Percentiles rank a stretch among this genome's conserved stretches.
These are phyloP conservation scores for Sarcophaga rosellei DNA, from an alignment of 2,888 invertebrate genomes.

Conservation along the genomic window DNA sequence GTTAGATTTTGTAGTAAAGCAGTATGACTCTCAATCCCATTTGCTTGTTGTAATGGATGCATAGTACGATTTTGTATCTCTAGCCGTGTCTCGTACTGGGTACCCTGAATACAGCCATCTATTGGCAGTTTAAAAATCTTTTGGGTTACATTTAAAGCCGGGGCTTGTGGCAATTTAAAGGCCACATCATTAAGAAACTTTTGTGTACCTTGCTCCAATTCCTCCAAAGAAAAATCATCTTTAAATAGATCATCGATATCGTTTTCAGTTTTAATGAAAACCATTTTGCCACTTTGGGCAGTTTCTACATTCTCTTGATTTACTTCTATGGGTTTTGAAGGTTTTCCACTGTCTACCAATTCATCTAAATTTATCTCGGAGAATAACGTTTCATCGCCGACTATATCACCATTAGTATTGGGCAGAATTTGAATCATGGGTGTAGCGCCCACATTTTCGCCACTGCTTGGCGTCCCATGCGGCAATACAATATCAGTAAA, in stretches of 20 bases:
- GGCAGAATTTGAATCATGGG: conserved; percentile 43
- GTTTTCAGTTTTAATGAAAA: conserved; percentile 15
- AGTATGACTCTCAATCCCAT: conserved; percentile 12
- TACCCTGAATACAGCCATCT: conserved; percentile 73
- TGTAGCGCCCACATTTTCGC: conserved; percentile 38
- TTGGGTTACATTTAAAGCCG: neutral
- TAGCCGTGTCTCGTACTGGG: conserved; percentile 77
- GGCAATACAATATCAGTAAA: conserved; percentile 74
- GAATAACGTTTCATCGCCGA: conserved; percentile 71
- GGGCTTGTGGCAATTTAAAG: conserved; percentile 73
- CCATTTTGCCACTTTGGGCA: neutral
- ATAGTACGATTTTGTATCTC: conserved; percentile 72
- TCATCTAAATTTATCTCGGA: conserved; percentile 72
- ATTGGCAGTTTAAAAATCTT: conserved; percentile 57
- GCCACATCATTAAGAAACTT: conserved; percentile 78
- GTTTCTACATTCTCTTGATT: conserved; percentile 7
- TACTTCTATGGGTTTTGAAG: no score
- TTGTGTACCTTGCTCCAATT: conserved; percentile 77
- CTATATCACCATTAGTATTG: conserved; percentile 12
- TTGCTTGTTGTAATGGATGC: conserved; percentile 42
- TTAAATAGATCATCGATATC: conserved; percentile 32
- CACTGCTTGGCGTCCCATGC: conserved; percentile 34
- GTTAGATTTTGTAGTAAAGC: conserved; percentile 72
- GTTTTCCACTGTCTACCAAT: conserved; percentile 23
- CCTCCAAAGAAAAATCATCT: conserved; percentile 66